phyloP scores from a whole-genome alignment of 2,113 vertebrate genomes.

The Tricholaema leucomelas region DNA sequence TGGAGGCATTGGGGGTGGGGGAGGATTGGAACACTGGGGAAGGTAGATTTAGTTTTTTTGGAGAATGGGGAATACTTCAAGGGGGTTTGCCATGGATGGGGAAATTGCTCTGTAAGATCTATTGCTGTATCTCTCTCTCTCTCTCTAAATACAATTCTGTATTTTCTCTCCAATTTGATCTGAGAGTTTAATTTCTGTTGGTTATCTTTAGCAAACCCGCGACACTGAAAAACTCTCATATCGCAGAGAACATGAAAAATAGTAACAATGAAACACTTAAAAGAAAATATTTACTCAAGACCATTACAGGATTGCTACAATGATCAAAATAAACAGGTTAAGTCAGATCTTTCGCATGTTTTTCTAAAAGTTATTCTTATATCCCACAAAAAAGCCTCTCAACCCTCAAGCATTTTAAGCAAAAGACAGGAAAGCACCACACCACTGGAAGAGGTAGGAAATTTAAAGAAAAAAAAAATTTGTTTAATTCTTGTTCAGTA shows the following conservation, averaged over 20 bases:
- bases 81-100: no score
- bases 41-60: no score
- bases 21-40: no score
- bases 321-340: constrained; percentile 17
- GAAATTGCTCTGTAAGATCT: no score
- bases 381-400: background rate
- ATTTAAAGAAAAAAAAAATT: background rate
- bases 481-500: background rate
- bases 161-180: no score
- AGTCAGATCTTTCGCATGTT: background rate
- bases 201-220: no score
- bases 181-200: no score
- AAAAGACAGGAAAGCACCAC: background rate
- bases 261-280: background rate
- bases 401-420: background rate
- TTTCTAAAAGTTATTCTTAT: background rate
- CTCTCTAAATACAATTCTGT: no score
- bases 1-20: no score
- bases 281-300: constrained; percentile 26
- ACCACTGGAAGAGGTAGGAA: background rate
- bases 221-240: background rate
- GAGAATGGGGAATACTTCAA: no score
- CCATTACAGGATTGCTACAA: background rate
- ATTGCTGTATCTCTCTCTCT: no score
- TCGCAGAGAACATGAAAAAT: background rate